Percentiles rank a stretch among this genome's conserved stretches.
phyloP scores from a whole-genome alignment of 2,797 vertebrate genomes.

The Mallotus villosus region DNA sequence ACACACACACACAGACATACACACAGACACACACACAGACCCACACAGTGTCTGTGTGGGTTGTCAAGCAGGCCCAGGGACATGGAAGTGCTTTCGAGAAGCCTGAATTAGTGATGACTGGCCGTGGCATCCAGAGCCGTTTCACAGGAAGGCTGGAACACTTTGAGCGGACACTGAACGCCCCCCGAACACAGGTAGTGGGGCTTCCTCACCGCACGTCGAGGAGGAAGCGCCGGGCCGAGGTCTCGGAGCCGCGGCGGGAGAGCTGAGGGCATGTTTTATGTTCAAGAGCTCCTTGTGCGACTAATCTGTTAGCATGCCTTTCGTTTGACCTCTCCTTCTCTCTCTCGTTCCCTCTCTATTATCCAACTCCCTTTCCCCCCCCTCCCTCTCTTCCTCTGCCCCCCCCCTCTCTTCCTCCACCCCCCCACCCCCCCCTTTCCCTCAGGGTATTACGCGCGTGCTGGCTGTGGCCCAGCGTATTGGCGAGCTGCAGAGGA shows the following conservation, averaged over 20 bases:
- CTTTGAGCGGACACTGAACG: constrained; percentile 28
- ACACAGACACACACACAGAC: not conserved
- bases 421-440: not conserved
- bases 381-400: not conserved
- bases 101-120: constrained; percentile 65
- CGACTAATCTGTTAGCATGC: constrained; percentile 8
- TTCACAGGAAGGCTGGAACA: constrained; percentile 5
- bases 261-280: not conserved
- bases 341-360: not conserved
- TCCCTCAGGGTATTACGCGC: constrained; percentile 77
- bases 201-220: not conserved
- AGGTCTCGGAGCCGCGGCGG: not conserved
- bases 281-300: constrained; percentile 10
- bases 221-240: not conserved
- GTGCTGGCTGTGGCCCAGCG: constrained; percentile 80
- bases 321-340: not conserved
- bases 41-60: constrained; percentile 19
- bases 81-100: constrained; percentile 66
- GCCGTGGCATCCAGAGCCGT: not conserved
- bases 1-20: constrained; percentile 13
- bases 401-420: not conserved
- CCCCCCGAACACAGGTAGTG: constrained; percentile 20
- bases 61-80: constrained; percentile 31
- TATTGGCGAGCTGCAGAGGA: constrained; percentile 84
- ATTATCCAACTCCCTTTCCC: not conserved